A percentile compares a stretch with the other conserved stretches of the same genome.
Conservation (phyloP, 2,888 invertebrate genomes). For the Villa cingulata region DNA sequence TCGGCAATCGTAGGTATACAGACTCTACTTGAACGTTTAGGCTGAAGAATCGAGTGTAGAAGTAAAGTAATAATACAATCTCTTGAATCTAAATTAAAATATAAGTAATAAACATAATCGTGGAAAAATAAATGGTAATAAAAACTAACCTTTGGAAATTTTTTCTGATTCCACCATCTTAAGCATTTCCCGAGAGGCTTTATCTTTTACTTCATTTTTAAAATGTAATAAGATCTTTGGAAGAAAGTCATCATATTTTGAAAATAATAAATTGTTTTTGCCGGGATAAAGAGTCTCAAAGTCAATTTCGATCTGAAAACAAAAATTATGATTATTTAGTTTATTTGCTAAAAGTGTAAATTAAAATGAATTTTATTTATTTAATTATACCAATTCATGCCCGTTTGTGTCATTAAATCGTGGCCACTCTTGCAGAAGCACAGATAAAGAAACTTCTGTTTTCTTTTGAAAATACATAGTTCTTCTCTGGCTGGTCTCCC, state of each 20-base stretch:
- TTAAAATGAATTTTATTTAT: neutral
- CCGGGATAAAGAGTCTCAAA: neutral
- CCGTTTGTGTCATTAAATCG: neutral
- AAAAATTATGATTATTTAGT: neutral
- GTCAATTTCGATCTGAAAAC: slow-evolving; percentile 2
- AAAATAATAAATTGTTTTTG: neutral
- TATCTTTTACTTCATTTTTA: slow-evolving; percentile 4
- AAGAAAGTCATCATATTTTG: neutral
- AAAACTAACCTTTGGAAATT: neutral
- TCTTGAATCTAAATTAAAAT: neutral
- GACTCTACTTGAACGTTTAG: neutral
- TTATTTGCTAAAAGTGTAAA: no score
- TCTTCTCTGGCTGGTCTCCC: neutral
- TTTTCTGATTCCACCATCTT: neutral
- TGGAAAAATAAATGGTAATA: neutral
- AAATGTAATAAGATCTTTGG: neutral
- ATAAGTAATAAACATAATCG: neutral
- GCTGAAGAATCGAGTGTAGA: neutral
- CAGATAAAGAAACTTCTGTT: neutral
- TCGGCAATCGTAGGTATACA: neutral
- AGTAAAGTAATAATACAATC: neutral
- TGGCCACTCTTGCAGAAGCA: neutral
- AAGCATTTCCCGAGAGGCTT: neutral
- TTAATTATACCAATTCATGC: neutral
- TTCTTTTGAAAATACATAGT: neutral